These are phyloP conservation scores for Oreortyx pictus DNA, from an alignment of 2,797 vertebrate genomes.

Conservation along the genomic window DNA sequence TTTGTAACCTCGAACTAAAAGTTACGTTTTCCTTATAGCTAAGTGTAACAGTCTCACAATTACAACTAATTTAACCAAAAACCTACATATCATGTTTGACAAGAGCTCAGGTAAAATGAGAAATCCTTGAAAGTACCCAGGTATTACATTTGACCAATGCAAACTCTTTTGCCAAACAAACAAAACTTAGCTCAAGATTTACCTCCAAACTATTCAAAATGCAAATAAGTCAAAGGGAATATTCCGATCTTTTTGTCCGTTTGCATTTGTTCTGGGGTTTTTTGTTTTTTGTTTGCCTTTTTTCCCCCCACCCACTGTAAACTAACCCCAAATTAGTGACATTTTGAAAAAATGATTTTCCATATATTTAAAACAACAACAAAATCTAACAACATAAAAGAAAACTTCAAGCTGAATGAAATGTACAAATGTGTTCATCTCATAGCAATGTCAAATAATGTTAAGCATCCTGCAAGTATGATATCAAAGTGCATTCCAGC, in stretches of 20 bases:
- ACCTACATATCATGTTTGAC: not conserved
- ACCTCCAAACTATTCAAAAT: not conserved
- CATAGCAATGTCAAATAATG: not conserved
- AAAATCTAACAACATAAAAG: not conserved
- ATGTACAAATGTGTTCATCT: not conserved
- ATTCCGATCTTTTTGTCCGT: not conserved
- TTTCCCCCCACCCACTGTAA: not conserved
- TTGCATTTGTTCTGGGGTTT: not conserved
- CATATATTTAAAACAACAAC: not conserved
- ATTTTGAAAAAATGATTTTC: not conserved
- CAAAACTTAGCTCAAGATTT: not conserved
- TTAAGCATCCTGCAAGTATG: not conserved
- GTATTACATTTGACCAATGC: not conserved
- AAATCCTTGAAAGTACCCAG: not conserved
- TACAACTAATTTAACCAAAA: not conserved
- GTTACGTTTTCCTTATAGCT: not conserved
- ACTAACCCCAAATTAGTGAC: not conserved
- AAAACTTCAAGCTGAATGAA: not conserved
- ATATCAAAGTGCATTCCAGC: not conserved
- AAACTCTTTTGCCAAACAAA: fast-evolving
- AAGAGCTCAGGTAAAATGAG: not conserved
- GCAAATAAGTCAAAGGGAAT: not conserved
- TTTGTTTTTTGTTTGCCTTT: not conserved
- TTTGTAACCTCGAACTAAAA: not conserved
- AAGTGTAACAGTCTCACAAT: not conserved